Percentiles rank a stretch among this genome's conserved stretches.
Evolutionary conservation across 1,140 invertebrate genomes (phyloP).

Genomic region (Pentalonia nigronervosa): DNA sequence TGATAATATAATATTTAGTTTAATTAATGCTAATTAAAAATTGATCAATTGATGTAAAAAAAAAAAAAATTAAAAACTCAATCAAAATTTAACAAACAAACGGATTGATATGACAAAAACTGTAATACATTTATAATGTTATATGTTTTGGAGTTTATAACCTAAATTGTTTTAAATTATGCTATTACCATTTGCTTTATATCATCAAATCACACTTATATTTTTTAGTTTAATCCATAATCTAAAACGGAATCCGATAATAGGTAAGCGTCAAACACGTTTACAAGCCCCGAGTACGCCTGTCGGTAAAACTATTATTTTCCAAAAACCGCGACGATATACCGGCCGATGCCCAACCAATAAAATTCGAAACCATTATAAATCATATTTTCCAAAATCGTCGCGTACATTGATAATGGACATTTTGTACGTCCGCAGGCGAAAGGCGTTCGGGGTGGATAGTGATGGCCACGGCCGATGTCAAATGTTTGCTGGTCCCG

Average conservation of each 20-base stretch:
- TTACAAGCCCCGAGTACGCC: not conserved
- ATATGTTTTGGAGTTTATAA: not conserved
- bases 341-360: not conserved
- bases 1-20: not conserved
- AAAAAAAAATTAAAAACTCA: not conserved
- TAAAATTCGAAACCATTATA: not conserved
- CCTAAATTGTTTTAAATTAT: not conserved
- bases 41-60: too few relatives aligned
- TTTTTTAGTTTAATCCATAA: not conserved
- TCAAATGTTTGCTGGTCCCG: constrained; percentile 33
- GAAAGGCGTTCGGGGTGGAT: not conserved
- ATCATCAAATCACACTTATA: not conserved
- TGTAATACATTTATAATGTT: not conserved
- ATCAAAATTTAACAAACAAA: not conserved
- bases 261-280: not conserved
- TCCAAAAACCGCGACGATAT: not conserved
- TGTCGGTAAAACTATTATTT: not conserved
- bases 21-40: too few relatives aligned
- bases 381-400: not conserved
- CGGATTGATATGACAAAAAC: not conserved
- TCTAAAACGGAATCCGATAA: not conserved
- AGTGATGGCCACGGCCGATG: not conserved
- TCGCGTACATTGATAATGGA: not conserved
- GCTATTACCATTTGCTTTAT: not conserved
- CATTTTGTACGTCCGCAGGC: not conserved